Evolutionary conservation across 2,888 invertebrate species (phyloP).

Genomic region (Yponomeuta plumbellus): DNA sequence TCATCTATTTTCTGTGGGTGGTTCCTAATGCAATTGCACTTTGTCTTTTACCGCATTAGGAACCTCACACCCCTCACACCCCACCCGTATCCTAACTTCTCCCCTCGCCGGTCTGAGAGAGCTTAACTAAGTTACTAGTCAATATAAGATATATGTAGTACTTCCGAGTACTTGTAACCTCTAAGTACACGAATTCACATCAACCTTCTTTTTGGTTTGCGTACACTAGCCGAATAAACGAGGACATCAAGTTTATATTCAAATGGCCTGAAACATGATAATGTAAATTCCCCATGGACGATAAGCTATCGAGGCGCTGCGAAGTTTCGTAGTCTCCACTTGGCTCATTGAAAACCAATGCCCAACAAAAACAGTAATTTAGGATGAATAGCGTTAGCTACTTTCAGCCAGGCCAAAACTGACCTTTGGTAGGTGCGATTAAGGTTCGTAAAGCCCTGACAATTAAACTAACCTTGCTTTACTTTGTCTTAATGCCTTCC

Average conservation of each 20-base stretch:
- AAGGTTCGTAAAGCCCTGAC: slow-evolving; percentile 57
- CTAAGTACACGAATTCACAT: too few relatives aligned
- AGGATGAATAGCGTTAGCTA: neutral
- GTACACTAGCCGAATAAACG: neutral
- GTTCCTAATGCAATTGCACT: neutral
- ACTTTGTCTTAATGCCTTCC: neutral
- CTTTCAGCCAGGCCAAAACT: neutral
- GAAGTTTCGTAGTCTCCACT: neutral
- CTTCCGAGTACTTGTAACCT: too few relatives aligned
- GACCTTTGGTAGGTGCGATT: slow-evolving; percentile 6
- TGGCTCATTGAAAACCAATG: neutral
- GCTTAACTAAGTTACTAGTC: neutral
- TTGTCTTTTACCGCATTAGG: slow-evolving; percentile 4
- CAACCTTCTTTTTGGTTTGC: neutral
- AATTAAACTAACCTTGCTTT: slow-evolving; percentile 36
- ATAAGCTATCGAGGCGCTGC: neutral
- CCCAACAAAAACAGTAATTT: neutral
- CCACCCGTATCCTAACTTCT: neutral
- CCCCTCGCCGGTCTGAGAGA: neutral
- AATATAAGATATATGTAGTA: neutral
- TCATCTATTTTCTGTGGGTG: neutral
- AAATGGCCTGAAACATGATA: neutral
- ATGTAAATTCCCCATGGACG: neutral
- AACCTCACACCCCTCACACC: neutral
- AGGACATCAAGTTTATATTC: neutral